Evolutionary conservation across 2,113 vertebrate species (phyloP), one percentile per base, ranked within the genome.

Genomic region (Lasiurus cinereus): DNA sequence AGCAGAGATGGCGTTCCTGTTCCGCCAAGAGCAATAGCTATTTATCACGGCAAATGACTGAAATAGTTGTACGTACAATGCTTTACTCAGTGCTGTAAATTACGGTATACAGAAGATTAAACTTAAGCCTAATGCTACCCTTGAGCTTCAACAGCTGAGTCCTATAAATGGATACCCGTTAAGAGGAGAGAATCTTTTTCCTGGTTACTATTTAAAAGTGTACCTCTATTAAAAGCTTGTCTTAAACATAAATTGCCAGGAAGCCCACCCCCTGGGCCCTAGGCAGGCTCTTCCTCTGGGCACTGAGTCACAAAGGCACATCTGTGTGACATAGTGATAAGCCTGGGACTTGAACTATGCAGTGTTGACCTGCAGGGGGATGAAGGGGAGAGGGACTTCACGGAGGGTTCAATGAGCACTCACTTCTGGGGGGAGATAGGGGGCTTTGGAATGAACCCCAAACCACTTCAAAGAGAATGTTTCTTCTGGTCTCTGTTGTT

Each of bases 131-230:
- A 98, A 98, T 97, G 94, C 98, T 96, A 96, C 94, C 97, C 96
- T 96, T 97, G 97, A 96, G 97, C 96, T 98, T 96, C 97, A 97
- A 98, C 97, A 98, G 98, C 98, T 98, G 98, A 98, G 93, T 93
- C 98, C 98, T 98, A 98, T 98, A 98, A 98, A 98, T 97, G 97
- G 98, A 94, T 96, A 84, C 97, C 95, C 54, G 88, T 97, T 97
- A 97, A 97, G 85, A 98, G 82, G 56, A 94, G 88, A 97, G 97
- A 97, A 92, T 96, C 97, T 97, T 94, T 96, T 95, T 96, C 96
- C 76, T 91, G 95, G 97, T 93, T 98, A 97, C 98, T 98, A 98
- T 98, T 98, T 98, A 98, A 98, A 98, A 97, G 96, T 79, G 56
- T 95, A 93, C 82, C 95, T 97, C 98, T 95, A 97, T 98, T 98